Evolutionary conservation across 1,140 invertebrate genomes (phyloP).

Genomic region (Danaus melanippus): DNA sequence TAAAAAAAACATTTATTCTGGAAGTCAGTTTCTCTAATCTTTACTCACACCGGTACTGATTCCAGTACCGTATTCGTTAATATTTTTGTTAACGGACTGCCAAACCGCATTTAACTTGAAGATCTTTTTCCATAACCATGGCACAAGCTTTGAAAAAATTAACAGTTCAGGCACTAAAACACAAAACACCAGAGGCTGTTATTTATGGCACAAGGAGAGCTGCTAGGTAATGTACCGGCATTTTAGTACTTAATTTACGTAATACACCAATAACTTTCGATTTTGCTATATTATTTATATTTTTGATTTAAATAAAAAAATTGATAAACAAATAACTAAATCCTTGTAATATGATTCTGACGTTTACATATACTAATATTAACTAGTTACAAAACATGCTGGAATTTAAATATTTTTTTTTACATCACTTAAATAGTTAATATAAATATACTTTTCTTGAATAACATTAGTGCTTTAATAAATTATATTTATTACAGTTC

Average conservation of each 20-base stretch:
- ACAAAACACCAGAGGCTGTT: slow-evolving; percentile 46
- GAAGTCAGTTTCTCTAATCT: no score
- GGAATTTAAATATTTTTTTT: neutral
- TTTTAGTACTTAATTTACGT: slow-evolving; percentile 42
- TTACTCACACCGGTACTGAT: no score
- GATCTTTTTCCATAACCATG: slow-evolving; percentile 21
- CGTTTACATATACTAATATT: slow-evolving; percentile 1
- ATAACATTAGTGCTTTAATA: no score
- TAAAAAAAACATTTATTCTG: no score
- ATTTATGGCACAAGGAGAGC: slow-evolving; percentile 34
- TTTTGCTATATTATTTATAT: slow-evolving; percentile 3
- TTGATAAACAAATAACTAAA: neutral
- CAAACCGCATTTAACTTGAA: no score
- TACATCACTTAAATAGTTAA: no score
- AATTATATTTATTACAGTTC: neutral
- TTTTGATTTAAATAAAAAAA: neutral
- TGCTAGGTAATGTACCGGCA: slow-evolving; percentile 51
- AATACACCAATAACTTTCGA: slow-evolving; percentile 22
- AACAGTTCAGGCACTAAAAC: slow-evolving; percentile 47
- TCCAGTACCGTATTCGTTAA: no score
- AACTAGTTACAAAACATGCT: neutral
- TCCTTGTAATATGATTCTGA: neutral
- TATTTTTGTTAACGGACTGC: no score
- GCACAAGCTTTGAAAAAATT: slow-evolving; percentile 51
- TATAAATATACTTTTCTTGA: no score